A percentile compares a stretch with the other conserved stretches of the same genome.
phyloP scores from a whole-genome alignment of 2,888 invertebrate species.

The Mylabris sibirica region DNA sequence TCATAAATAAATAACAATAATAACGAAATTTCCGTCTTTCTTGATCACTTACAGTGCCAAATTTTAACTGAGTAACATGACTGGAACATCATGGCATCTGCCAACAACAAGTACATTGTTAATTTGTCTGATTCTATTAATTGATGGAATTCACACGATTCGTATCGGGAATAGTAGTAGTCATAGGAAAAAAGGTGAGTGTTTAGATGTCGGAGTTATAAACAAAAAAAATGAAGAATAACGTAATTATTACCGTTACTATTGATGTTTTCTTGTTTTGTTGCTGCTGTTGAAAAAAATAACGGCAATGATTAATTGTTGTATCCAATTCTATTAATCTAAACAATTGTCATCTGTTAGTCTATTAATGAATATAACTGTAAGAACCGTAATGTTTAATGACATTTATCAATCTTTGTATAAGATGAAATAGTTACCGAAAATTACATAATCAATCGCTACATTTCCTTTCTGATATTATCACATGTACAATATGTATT shows the following conservation, averaged over 20 bases:
- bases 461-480: conserved; percentile 15
- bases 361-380: neutral
- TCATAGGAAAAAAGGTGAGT: conserved; percentile 50
- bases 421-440: neutral
- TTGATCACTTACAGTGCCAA: neutral
- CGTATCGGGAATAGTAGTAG: conserved; percentile 36
- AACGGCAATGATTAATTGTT: neutral
- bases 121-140: conserved; percentile 34
- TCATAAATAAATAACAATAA: neutral
- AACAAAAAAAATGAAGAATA: neutral
- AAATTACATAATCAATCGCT: conserved; percentile 4
- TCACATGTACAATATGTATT: conserved; percentile 7
- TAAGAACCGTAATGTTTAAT: neutral
- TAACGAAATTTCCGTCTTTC: neutral
- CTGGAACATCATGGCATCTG: conserved; percentile 44
- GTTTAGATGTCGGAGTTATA: neutral
- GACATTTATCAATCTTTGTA: neutral
- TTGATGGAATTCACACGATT: conserved; percentile 40
- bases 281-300: neutral
- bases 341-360: neutral
- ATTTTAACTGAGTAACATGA: conserved; percentile 36
- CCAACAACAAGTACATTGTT: conserved; percentile 36
- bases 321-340: neutral
- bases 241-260: neutral
- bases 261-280: neutral